Evolutionary conservation across 2,113 vertebrate species (phyloP), one percentile per base, ranked within the genome.

Genomic region (Pedetes capensis): DNA sequence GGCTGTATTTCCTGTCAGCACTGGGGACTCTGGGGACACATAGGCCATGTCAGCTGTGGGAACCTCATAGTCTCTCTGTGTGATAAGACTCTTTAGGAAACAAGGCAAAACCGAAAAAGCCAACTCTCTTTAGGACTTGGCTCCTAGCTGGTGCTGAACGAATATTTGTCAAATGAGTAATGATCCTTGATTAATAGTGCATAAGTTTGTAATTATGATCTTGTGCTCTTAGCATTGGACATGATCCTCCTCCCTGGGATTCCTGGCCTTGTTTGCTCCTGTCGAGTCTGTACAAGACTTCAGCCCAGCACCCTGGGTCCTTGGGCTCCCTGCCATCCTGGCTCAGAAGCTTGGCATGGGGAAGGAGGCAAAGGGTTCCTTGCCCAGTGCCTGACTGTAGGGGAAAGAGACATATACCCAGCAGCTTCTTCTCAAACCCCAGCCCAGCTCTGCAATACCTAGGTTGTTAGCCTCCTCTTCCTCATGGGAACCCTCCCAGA

Each of bases 101-200:
- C 27, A 78, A 68, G 76, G 53, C 57, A 25, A 66, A 61, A 89
- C 23, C 23, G 22, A 72, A 71, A 47, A 49, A 32, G 39, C 25
- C 75, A 74, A 74, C 27, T 5, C 34, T 86, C 32, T 51, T 76
- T 71, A 44, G 22, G 69, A 61, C 39, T 59, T 93, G 80, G 37
- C 72, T 87, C 61, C 69, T 22, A 17, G 55, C 1, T 53, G 72
- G 86, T 39, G 37, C 47, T 85, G 64, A 51, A 0, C 53, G 74
- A 95, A 37, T 96, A 87, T 87, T 72, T 96, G 61, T 94, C 66
- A 84, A 81, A 51, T 93, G 95, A 93, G 69, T 84, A 87, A 92
- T 55, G 80, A 55, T 61, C 13, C 74, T 61, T 84, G 59, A 84
- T 87, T 81, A 83, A 68, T 79, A 91, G 55, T 0, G 0, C 57